These are phyloP conservation scores for Orthonychiurus folsomi DNA, from an alignment of 2,888 invertebrate genomes.

Conservation along the genomic window DNA sequence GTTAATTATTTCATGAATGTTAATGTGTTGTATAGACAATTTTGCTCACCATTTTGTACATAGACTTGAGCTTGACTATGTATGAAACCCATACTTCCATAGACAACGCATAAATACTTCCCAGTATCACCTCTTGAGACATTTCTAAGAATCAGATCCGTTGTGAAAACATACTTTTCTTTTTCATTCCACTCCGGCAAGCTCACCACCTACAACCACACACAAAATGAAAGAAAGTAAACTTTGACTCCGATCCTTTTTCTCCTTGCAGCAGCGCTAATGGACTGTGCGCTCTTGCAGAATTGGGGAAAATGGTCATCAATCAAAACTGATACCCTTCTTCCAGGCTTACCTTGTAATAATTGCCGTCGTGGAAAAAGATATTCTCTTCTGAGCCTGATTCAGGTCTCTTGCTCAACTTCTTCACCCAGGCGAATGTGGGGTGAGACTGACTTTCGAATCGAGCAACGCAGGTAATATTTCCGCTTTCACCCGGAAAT, in stretches of 20 bases:
- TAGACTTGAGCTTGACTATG: conserved; percentile 30
- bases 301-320: conserved; percentile 2
- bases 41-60: conserved; percentile 20
- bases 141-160: conserved; percentile 31
- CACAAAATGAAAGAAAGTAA: neutral
- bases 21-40: no score
- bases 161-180: conserved; percentile 29
- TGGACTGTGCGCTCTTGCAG: conserved; percentile 4
- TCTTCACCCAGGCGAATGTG: conserved; percentile 36
- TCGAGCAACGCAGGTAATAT: conserved; percentile 36
- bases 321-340: conserved; percentile 5
- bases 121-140: conserved; percentile 30
- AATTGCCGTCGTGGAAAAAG: conserved; percentile 26
- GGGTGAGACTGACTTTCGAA: conserved; percentile 21
- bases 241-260: neutral
- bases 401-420: conserved; percentile 22
- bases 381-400: conserved; percentile 17
- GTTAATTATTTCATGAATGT: no score
- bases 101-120: conserved; percentile 32
- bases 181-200: conserved; percentile 23
- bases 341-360: conserved; percentile 27
- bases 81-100: conserved; percentile 31
- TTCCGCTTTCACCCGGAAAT: conserved; percentile 30
- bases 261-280: neutral
- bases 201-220: conserved; percentile 26